phyloP scores from a whole-genome alignment of 2,888 invertebrate genomes.

The Andrena minutula region DNA sequence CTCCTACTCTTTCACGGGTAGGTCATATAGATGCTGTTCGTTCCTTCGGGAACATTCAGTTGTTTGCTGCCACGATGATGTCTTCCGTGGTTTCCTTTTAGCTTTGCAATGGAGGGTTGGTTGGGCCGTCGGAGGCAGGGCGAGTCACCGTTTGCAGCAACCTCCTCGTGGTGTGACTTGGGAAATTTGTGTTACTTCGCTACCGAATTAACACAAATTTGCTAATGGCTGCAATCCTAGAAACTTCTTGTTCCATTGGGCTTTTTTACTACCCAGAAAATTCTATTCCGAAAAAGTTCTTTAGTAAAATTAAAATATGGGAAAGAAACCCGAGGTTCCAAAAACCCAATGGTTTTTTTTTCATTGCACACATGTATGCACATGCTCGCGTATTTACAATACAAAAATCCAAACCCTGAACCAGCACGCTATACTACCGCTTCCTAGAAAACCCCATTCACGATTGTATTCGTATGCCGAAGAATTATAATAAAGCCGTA shows the following conservation, averaged over 20 bases:
- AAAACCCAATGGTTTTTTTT: no score
- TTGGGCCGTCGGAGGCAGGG: conserved; percentile 47
- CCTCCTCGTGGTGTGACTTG: conserved; percentile 66
- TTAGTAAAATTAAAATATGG: no score
- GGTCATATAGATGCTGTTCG: background rate
- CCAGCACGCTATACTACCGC: no score
- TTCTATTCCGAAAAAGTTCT: no score
- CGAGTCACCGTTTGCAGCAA: conserved; percentile 61
- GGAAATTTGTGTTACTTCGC: conserved; percentile 40
- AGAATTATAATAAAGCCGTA: no score
- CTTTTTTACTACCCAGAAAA: no score
- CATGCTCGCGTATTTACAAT: no score
- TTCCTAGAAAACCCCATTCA: no score
- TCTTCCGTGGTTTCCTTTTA: background rate
- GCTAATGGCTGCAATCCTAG: conserved; percentile 49
- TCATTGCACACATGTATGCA: no score
- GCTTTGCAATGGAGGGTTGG: conserved; percentile 51
- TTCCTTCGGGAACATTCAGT: background rate
- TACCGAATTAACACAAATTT: conserved; percentile 18
- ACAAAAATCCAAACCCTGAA: no score
- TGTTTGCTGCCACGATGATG: background rate
- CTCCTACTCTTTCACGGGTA: conserved; percentile 32
- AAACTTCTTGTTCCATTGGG: background rate
- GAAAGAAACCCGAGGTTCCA: no score
- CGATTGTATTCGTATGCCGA: no score